Conservation (phyloP, 2,888 invertebrate species). For the Anthophora plumipes region DNA sequence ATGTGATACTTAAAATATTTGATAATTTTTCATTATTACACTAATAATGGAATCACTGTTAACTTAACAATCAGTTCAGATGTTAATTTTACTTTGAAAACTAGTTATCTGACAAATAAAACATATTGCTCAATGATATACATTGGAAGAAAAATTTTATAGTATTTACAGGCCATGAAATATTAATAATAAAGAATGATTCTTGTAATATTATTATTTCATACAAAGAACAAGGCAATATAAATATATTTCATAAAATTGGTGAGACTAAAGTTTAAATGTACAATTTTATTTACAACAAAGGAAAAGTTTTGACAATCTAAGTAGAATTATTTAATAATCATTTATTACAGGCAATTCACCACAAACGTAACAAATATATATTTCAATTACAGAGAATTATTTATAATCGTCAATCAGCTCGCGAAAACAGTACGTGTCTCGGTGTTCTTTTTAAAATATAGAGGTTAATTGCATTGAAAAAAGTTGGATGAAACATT, state of each 20-base stretch:
- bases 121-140: background rate
- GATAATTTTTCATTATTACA: background rate
- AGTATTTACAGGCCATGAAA: slow-evolving; percentile 2
- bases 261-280: background rate
- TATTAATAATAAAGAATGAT: slow-evolving; percentile 3
- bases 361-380: slow-evolving; percentile 1
- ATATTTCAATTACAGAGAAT: background rate
- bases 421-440: slow-evolving; percentile 21
- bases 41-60: background rate
- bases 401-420: background rate
- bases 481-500: slow-evolving; percentile 13
- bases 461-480: slow-evolving; percentile 34
- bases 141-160: background rate
- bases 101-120: background rate
- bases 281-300: slow-evolving; percentile 4
- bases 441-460: slow-evolving; percentile 19
- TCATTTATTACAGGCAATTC: background rate
- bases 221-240: background rate
- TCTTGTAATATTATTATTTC: background rate
- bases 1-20: background rate
- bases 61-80: background rate
- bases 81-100: background rate
- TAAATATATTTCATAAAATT: background rate
- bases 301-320: background rate
- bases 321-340: background rate